Evolutionary conservation across 30 jellyfish, hydroid and myxozoan species (phyloP), one percentile per base, ranked within the genome.

Genomic region (Aurelia sp.): DNA sequence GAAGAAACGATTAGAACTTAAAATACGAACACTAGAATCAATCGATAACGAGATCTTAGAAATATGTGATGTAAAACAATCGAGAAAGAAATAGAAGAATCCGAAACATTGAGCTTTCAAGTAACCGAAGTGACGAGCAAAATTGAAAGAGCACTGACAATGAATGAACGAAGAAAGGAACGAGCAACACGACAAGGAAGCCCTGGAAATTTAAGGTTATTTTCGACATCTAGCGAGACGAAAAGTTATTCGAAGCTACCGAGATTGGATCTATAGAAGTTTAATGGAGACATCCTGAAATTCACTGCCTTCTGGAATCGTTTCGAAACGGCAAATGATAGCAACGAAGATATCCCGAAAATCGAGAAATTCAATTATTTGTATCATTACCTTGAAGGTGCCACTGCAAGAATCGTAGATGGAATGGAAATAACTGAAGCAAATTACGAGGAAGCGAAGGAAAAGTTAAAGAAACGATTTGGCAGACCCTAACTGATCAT

Each of bases 61-160:
- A 19, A 21, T 65, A 13, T 65, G 75, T 31, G 48, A 65, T 13
- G 1, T 20, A 1, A 31, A 65, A 65, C 75, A 21, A 65, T 65
- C 75, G 75, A 65, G 2, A 65, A 65, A 3, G 75, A 65, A 65
- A 65, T 65, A 65, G 75, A 65, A 31, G 75, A 65, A 65, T 65
- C 75, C 1, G 75, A 65, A 31, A 3, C 75, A 19, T 0, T 20
- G 75, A 65, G 75, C 21, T 65, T 65, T 65, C 75, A 31, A 13
- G 75, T 65, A 20, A 65, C 75, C 48, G 3, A 65, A 65, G 21
- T 65, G 17, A 65, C 3, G 75, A 65, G 75, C 75, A 65, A 20
- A 31, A 65, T 65, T 20, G 1, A 3, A 65, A 15, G 75, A 65
- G 75, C 16, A 65, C 75, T 65, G 18, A 31, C 30, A 20, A 20